These are phyloP conservation scores for Plestiodon gilberti DNA, from an alignment of 2,113 vertebrate species.

Conservation along the genomic window DNA sequence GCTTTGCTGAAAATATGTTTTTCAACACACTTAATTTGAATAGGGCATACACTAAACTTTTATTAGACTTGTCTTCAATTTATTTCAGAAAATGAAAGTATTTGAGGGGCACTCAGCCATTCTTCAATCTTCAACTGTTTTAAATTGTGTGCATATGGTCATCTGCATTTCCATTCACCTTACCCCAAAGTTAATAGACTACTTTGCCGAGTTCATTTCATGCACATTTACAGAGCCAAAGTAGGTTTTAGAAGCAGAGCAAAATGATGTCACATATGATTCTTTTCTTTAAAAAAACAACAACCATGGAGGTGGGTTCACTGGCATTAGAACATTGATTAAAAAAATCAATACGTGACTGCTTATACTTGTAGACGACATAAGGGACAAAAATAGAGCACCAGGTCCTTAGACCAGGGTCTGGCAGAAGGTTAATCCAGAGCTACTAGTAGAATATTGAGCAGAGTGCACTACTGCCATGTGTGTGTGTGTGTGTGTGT, in stretches of 20 bases:
- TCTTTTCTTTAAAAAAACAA: neutral
- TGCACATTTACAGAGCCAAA: slow-evolving; percentile 17
- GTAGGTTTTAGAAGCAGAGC: neutral
- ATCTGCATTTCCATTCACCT: neutral
- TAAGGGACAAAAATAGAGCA: neutral
- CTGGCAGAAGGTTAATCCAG: no score
- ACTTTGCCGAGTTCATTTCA: slow-evolving; percentile 17
- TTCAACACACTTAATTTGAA: neutral
- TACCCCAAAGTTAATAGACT: neutral
- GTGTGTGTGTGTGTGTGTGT: no score
- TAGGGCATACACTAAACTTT: neutral
- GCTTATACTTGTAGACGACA: no score
- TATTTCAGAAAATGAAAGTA: slow-evolving; percentile 28
- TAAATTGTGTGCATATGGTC: neutral
- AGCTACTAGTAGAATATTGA: no score
- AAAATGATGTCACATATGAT: slow-evolving; percentile 29
- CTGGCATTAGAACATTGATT: neutral
- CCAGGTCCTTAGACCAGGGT: neutral
- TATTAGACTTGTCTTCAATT: neutral
- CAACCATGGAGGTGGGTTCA: neutral
- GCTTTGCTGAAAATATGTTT: neutral
- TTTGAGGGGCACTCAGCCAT: slow-evolving; percentile 4
- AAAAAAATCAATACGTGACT: neutral
- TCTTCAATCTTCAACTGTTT: slow-evolving; percentile 9
- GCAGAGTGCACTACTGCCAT: no score